Evolutionary conservation across 2,797 vertebrate species (phyloP).

Genomic region (Fistularia commersonii): DNA sequence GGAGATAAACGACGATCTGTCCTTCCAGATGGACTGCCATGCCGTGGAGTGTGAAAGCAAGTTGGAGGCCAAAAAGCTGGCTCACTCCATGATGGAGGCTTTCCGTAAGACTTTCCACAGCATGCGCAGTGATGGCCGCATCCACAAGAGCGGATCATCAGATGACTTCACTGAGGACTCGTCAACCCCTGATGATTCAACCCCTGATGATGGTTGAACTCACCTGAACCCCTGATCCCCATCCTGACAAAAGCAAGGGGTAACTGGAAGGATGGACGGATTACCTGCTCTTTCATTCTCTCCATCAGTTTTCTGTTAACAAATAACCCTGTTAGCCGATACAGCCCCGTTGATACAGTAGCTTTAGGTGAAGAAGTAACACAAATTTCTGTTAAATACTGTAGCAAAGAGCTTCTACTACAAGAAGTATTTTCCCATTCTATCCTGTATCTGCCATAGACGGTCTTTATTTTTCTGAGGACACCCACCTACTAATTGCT

Average conservation of each 20-base stretch:
- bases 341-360: conserved; percentile 62
- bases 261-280: conserved; percentile 58
- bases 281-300: conserved; percentile 51
- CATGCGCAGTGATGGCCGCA: conserved; percentile 96
- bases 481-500: conserved; percentile 36
- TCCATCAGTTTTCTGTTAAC: conserved; percentile 45
- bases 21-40: conserved; percentile 99
- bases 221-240: conserved; percentile 33
- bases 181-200: conserved; percentile 84
- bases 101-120: conserved; percentile 99
- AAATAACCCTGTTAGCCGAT: conserved; percentile 42
- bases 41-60: conserved; percentile 97
- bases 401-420: no score
- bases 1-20: conserved; percentile 97
- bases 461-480: conserved; percentile 40
- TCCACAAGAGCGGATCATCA: conserved; percentile 91
- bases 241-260: conserved; percentile 45
- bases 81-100: conserved; percentile 99
- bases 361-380: conserved; percentile 34
- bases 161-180: conserved; percentile 89
- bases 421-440: conserved; percentile 64
- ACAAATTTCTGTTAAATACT: conserved; percentile 27
- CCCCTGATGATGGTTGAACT: conserved; percentile 92
- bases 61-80: conserved; percentile 97
- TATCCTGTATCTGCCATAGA: conserved; percentile 66